These are phyloP conservation scores for Drosophila grimshawi DNA, from an alignment of 1,140 invertebrate species.

Conservation along the genomic window DNA sequence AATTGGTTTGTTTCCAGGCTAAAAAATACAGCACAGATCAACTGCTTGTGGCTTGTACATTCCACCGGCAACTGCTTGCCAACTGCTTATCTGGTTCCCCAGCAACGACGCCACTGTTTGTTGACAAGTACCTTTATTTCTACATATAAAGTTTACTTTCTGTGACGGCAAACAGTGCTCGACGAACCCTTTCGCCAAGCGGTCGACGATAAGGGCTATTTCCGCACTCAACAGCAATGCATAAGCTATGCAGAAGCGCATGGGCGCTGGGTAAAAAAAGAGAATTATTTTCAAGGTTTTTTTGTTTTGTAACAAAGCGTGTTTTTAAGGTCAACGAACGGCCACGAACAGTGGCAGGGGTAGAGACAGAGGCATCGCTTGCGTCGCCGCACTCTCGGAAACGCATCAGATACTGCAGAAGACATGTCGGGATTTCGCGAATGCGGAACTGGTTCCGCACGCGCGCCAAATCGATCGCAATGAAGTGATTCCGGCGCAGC, in stretches of 20 bases:
- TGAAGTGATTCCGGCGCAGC: slow-evolving; percentile 92
- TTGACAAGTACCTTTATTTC: slow-evolving; percentile 8
- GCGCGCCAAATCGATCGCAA: slow-evolving; percentile 93
- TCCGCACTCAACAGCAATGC: slow-evolving; percentile 20
- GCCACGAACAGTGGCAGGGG: background rate
- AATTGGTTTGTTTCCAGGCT: background rate
- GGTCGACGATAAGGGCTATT: slow-evolving; percentile 1
- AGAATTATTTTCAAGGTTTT: slow-evolving; percentile 3
- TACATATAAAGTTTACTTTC: slow-evolving; percentile 34
- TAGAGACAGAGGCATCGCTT: slow-evolving; percentile 86
- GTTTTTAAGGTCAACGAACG: slow-evolving; percentile 55
- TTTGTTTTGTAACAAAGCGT: background rate
- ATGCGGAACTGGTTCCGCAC: slow-evolving; percentile 94
- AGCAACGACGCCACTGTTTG: slow-evolving; percentile 4
- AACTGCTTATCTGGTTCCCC: background rate
- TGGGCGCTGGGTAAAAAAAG: slow-evolving; percentile 40
- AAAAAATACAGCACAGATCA: background rate
- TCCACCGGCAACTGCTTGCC: background rate
- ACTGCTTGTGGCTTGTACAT: background rate
- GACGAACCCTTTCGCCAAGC: slow-evolving; percentile 3
- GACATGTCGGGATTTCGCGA: slow-evolving; percentile 96
- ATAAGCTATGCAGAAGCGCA: slow-evolving; percentile 49
- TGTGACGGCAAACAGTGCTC: slow-evolving; percentile 11
- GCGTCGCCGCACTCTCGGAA: slow-evolving; percentile 90
- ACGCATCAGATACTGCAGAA: slow-evolving; percentile 96